These are phyloP conservation scores for Arnoldichthys spilopterus DNA, from an alignment of 2,797 vertebrate genomes.

Conservation along the genomic window DNA sequence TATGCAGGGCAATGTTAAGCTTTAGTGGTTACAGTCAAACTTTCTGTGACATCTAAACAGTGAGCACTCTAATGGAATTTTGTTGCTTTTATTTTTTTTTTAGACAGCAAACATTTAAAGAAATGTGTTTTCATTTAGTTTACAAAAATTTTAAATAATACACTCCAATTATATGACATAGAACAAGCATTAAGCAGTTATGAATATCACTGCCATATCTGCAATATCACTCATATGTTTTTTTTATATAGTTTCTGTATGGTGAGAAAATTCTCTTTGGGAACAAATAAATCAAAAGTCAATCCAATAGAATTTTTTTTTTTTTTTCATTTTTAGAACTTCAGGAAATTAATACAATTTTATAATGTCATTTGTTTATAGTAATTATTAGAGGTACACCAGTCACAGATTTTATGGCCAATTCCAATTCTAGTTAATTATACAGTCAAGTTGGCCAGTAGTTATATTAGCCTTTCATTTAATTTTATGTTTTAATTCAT, in stretches of 20 bases:
- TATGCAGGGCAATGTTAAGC: constrained; percentile 1
- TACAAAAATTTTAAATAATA: background rate
- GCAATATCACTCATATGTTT: too few relatives aligned
- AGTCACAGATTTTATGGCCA: too few relatives aligned
- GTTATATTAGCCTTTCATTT: too few relatives aligned
- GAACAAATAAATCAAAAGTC: too few relatives aligned
- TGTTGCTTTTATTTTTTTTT: background rate
- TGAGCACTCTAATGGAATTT: background rate
- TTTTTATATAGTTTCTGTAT: background rate
- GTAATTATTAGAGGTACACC: too few relatives aligned
- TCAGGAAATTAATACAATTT: too few relatives aligned
- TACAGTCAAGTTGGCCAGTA: too few relatives aligned
- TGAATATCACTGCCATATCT: background rate
- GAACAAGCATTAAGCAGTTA: background rate
- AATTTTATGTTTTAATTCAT: too few relatives aligned
- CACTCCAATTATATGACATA: background rate
- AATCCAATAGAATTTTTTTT: too few relatives aligned
- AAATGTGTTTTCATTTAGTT: background rate
- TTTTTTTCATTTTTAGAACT: too few relatives aligned
- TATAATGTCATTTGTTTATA: too few relatives aligned
- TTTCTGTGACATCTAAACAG: background rate
- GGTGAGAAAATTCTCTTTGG: background rate
- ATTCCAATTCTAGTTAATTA: too few relatives aligned
- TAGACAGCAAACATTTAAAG: background rate
- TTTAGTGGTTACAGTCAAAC: background rate